Evolutionary conservation across 2,888 invertebrate species (phyloP).

Genomic region (Andrena marginata): DNA sequence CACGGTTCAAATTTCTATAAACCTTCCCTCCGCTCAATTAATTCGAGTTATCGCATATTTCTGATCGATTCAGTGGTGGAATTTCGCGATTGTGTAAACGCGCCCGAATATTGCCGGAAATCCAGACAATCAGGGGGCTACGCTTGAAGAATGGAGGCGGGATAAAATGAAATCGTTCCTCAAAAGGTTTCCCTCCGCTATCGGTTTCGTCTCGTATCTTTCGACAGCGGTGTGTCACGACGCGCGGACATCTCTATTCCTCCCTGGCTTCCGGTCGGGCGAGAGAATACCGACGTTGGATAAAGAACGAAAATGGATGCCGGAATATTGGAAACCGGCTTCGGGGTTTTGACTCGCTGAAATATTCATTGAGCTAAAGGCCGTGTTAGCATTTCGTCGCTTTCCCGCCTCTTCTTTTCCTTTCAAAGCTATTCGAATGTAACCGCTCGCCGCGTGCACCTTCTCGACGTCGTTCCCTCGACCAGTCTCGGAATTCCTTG

Average conservation of each 20-base stretch:
- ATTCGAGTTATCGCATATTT: background rate
- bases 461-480: background rate
- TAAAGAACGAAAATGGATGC: slow-evolving; percentile 63
- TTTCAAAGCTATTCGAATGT: slow-evolving; percentile 36
- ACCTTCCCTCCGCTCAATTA: too few relatives aligned
- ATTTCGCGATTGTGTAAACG: background rate
- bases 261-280: slow-evolving; percentile 26
- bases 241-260: slow-evolving; percentile 52
- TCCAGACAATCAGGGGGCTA: slow-evolving; percentile 13
- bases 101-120: slow-evolving; percentile 14
- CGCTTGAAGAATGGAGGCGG: background rate
- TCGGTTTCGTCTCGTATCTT: slow-evolving; percentile 45
- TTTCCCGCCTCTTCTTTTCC: slow-evolving; percentile 40
- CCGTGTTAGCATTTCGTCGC: slow-evolving; percentile 63
- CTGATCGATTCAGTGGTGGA: background rate
- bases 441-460: slow-evolving; percentile 28
- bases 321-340: slow-evolving; percentile 70
- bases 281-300: slow-evolving; percentile 51
- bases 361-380: slow-evolving; percentile 72
- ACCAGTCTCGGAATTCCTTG: background rate
- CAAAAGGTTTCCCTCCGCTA: slow-evolving; percentile 36
- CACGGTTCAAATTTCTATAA: too few relatives aligned
- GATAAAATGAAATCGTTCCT: slow-evolving; percentile 52
- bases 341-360: slow-evolving; percentile 69
- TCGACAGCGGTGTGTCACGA: slow-evolving; percentile 28